phyloP scores from a whole-genome alignment of 1,140 invertebrate species.

The Aleiodes sp. region DNA sequence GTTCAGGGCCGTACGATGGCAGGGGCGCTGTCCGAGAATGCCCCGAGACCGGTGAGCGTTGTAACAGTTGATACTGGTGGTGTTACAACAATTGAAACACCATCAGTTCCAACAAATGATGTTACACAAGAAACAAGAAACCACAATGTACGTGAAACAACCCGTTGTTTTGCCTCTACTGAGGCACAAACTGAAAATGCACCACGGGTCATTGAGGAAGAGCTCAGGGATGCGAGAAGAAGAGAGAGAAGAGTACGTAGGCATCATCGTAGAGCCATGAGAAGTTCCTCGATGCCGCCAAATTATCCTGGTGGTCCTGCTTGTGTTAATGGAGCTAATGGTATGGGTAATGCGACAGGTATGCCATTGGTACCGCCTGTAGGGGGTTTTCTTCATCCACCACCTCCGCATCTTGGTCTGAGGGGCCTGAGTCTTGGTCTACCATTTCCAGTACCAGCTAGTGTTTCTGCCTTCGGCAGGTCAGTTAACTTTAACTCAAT shows the following conservation, averaged over 20 bases:
- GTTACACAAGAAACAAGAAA: constrained; percentile 13
- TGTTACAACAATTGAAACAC: neutral
- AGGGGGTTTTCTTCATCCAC: constrained; percentile 58
- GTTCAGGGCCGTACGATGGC: constrained; percentile 59
- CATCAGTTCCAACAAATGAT: constrained; percentile 20
- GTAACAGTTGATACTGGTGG: constrained; percentile 53
- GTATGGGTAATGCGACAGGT: constrained; percentile 37
- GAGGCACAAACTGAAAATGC: constrained; percentile 60
- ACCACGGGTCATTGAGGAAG: constrained; percentile 38
- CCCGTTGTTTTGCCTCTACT: constrained; percentile 56
- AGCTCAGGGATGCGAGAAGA: constrained; percentile 52
- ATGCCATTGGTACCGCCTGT: constrained; percentile 51
- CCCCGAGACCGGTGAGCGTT: constrained; percentile 61
- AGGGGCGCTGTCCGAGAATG: constrained; percentile 61
- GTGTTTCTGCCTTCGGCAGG: constrained; percentile 64
- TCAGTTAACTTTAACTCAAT: constrained; percentile 38
- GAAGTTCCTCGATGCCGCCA: constrained; percentile 56
- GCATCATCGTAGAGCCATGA: constrained; percentile 53
- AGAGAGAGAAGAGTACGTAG: constrained; percentile 56
- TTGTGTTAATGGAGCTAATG: constrained; percentile 13
- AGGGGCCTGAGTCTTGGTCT: constrained; percentile 62
- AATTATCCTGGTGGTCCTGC: constrained; percentile 47
- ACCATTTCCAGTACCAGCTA: constrained; percentile 63
- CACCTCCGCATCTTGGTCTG: constrained; percentile 61
- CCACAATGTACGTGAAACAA: constrained; percentile 30